phyloP scores from a whole-genome alignment of 2,797 vertebrate species.

The Peromyscus eremicus region DNA sequence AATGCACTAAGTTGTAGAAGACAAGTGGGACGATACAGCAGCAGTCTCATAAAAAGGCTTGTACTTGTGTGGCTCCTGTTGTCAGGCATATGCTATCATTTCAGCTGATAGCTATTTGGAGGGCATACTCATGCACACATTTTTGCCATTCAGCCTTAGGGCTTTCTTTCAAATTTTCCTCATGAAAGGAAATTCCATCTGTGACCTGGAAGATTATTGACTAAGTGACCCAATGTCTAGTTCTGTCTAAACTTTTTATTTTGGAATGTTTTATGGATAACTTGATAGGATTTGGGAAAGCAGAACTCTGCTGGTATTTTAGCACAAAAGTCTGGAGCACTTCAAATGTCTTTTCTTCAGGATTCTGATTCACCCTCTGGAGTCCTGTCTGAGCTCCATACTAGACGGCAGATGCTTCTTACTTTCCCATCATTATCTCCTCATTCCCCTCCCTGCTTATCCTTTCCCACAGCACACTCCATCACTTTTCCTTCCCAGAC shows the following conservation, averaged over 20 bases:
- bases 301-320: not conserved
- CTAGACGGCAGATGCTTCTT: not conserved
- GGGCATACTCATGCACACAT: not conserved
- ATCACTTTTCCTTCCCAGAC: no score
- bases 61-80: not conserved
- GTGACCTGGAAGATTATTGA: not conserved
- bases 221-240: not conserved
- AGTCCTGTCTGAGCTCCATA: not conserved
- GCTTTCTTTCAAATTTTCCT: slow-evolving; percentile 3
- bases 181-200: slow-evolving; percentile 1
- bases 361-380: not conserved
- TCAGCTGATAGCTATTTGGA: not conserved
- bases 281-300: slow-evolving; percentile 3
- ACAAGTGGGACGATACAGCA: not conserved
- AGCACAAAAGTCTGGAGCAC: not conserved
- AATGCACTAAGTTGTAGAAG: not conserved
- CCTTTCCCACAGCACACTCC: not conserved
- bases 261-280: slow-evolving; percentile 3
- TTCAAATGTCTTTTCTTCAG: slow-evolving; percentile 24
- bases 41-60: not conserved
- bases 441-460: not conserved
- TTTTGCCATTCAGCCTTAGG: not conserved
- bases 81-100: not conserved
- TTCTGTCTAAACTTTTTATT: slow-evolving; percentile 38
- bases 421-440: not conserved